These are phyloP conservation scores for Aporophyla nigra DNA, from an alignment of 2,888 invertebrate genomes.

Conservation along the genomic window DNA sequence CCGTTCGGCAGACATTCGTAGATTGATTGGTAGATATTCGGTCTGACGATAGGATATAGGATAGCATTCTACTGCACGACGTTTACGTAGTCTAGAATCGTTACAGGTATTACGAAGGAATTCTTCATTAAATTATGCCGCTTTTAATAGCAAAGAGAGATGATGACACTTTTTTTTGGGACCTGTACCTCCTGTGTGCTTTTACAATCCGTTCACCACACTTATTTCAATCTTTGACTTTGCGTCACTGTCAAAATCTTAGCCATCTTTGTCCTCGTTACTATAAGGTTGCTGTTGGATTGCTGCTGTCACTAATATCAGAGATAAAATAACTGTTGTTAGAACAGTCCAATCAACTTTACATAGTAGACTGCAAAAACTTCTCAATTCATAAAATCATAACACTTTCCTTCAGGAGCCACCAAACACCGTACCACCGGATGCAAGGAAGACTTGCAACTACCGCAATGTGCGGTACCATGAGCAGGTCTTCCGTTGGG, in stretches of 20 bases:
- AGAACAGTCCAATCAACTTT: background rate
- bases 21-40: slow-evolving; percentile 20
- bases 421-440: slow-evolving; percentile 74
- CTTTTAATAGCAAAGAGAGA: background rate
- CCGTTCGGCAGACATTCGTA: background rate
- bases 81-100: background rate
- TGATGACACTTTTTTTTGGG: background rate
- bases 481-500: slow-evolving; percentile 87
- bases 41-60: background rate
- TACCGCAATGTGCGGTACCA: slow-evolving; percentile 83
- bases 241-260: too few relatives aligned
- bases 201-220: background rate
- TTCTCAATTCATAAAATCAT: background rate
- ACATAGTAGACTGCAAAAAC: background rate
- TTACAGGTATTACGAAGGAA: background rate
- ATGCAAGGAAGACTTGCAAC: slow-evolving; percentile 80
- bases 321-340: too few relatives aligned
- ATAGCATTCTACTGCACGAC: background rate
- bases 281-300: too few relatives aligned
- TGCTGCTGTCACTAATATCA: too few relatives aligned
- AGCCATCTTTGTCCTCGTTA: too few relatives aligned
- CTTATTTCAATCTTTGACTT: too few relatives aligned
- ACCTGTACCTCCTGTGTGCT: background rate
- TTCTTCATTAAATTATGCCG: background rate
- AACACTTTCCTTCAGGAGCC: slow-evolving; percentile 76